phyloP scores from a whole-genome alignment of 2,113 vertebrate genomes.

The Alosa alosa region DNA sequence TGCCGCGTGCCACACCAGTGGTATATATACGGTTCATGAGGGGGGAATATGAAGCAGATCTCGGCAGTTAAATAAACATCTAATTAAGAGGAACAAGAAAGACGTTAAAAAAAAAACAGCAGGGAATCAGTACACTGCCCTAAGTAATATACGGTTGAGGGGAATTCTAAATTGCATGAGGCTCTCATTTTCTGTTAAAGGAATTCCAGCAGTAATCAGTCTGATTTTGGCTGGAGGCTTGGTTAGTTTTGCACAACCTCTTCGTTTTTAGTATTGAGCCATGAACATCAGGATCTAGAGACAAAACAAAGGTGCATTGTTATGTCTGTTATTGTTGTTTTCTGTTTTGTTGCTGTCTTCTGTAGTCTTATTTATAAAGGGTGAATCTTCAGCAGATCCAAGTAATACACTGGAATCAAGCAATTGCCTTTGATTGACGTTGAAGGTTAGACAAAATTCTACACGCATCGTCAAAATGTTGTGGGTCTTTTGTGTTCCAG shows the following conservation, averaged over 20 bases:
- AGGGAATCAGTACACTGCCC: slow-evolving; percentile 44
- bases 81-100: slow-evolving; percentile 61
- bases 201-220: background rate
- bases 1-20: slow-evolving; percentile 37
- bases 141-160: slow-evolving; percentile 14
- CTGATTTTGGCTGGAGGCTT: background rate
- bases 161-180: background rate
- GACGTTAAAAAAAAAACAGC: slow-evolving; percentile 40
- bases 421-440: background rate
- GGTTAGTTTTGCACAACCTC: background rate
- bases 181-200: background rate
- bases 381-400: background rate
- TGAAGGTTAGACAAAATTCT: background rate
- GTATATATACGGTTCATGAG: slow-evolving; percentile 46
- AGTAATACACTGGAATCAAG: background rate
- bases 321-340: background rate
- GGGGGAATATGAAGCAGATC: slow-evolving; percentile 59
- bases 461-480: slow-evolving; percentile 40
- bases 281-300: background rate
- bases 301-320: slow-evolving; percentile 7
- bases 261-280: background rate
- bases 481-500: slow-evolving; percentile 65
- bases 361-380: background rate
- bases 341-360: background rate
- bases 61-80: slow-evolving; percentile 57